Base-by-base conservation (phyloP, 2,797 vertebrate species). In the Sebastes minor region DNA sequence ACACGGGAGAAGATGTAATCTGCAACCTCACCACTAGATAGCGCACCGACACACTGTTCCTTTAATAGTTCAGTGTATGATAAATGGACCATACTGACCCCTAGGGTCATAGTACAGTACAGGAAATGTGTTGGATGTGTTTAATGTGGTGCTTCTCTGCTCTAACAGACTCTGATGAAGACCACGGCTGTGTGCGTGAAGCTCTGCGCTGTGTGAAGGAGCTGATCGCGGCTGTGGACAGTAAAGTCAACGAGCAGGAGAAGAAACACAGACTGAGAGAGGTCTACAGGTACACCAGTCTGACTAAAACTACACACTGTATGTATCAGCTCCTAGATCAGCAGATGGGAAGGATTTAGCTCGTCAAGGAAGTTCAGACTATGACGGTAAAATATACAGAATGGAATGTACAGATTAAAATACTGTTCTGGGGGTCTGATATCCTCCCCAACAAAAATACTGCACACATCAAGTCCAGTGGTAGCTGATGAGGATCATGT, bases 171-270 rank as follows among this genome's bases (percentile, higher is more conserved):
- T 96, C 95, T 0, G 96, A 97, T 38, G 92, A 80, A 22, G 98
- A 99, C 84, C 96, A 97, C 62, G 69, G 90, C 59, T 94, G 95
- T 3, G 85, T 98, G 49, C 91, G 95, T 14, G 95, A 96, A 76
- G 95, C 96, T 0, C 88, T 98, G 87, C 95, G 92, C 86, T 92
- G 96, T 14, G 95, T 98, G 73, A 98, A 98, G 90, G 96, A 97
- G 56, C 92, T 99, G 69, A 96, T 99, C 38, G 94, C 95, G 3
- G 96, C 96, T 0, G 97, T 99, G 32, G 96, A 99, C 71, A 96
- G 94, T 83, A 97, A 97, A 89, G 97, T 99, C 74, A 97, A 96
- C 63, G 97, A 97, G 72, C 97, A 97, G 0, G 97, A 98, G 78
- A 97, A 97, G 95, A 98, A 97, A 64, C 95, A 91, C 42, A 95